Percentiles rank a stretch among this genome's conserved stretches.
Evolutionary conservation across 2,888 invertebrate species (phyloP).

Genomic region (Lapara coniferarum): DNA sequence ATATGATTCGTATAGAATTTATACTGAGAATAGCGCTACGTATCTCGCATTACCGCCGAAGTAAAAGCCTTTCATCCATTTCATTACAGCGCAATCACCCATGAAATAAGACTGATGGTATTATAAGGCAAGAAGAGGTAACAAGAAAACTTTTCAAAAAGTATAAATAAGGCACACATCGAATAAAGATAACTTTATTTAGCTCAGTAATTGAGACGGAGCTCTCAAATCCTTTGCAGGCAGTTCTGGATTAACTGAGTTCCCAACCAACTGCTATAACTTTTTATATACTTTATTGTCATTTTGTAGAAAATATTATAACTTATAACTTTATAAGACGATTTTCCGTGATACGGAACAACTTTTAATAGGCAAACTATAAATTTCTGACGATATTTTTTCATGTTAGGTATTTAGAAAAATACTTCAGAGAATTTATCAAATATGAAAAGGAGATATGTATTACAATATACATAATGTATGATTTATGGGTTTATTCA

Average conservation of each 20-base stretch:
- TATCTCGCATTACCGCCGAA: not conserved
- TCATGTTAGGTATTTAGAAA: no score
- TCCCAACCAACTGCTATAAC: conserved; percentile 61
- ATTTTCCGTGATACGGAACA: conserved; percentile 7
- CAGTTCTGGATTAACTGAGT: conserved; percentile 63
- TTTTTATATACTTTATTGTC: conserved; percentile 39
- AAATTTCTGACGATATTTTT: not conserved
- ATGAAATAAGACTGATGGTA: conserved; percentile 31
- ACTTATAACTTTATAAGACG: conserved; percentile 26
- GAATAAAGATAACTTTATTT: conserved; percentile 60
- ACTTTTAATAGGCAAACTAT: conserved; percentile 10
- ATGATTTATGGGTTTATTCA: no score
- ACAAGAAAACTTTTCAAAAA: conserved; percentile 40
- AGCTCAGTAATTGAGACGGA: conserved; percentile 66
- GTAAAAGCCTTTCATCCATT: conserved; percentile 22
- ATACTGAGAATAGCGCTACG: not conserved
- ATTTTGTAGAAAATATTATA: conserved; percentile 21
- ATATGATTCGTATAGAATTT: conserved; percentile 23
- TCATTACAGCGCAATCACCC: conserved; percentile 27
- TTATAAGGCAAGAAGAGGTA: conserved; percentile 35
- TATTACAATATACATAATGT: no score
- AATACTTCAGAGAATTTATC: no score
- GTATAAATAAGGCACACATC: conserved; percentile 56
- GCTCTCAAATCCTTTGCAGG: conserved; percentile 67
- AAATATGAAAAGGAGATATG: no score